Base-by-base conservation (phyloP, 2,113 vertebrate genomes). In the Corvus moneduloides region DNA sequence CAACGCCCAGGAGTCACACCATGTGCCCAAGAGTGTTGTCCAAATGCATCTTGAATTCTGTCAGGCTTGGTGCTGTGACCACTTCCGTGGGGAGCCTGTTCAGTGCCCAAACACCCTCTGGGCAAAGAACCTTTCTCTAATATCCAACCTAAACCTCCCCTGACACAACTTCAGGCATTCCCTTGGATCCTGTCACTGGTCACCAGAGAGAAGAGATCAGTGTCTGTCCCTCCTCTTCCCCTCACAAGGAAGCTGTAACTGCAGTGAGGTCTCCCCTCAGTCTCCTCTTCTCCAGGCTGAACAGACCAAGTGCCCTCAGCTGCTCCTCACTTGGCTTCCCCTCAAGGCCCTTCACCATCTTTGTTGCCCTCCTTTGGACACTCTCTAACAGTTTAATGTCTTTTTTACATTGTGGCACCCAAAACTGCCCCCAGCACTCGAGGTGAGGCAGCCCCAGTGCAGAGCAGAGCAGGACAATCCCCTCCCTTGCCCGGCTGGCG, bases 321-420 rank as follows among this genome's bases (percentile, higher is more conserved):
- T 1, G 0, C 19, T 55, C 33, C 16, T 63, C 14, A 9, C 3
- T 28, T 1, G 2, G 4, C 26, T 51, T 69, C n/a, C n/a, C 27
- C 22, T 55, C 59, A 55, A 19, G 18, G 28, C 49, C n/a, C n/a
- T 55, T 64, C 41, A 10, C 11, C 12, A 28, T 39, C n/a, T 33
- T 73, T 1, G 2, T 26, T 35, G 27, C 1, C 6, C 18, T 63
- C 14, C 22, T 55, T 27, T 55, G 41, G 41, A 39, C 11, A 39
- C 22, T 39, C 33, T 63, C 0, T 17, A 26, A 46, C 0, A 55
- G 9, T 0, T 64, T 13, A 22, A 27, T 46, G 5, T 55, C 17
- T 37, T 46, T 63, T 4, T 39, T 12, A 8, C 0, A 2, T 1
- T 55, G 33, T 55, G 32, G 7, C 0, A 1, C 49, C 48, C 48